Evolutionary conservation across 1,140 invertebrate species (phyloP).

Genomic region (Drosophila kanapiae): DNA sequence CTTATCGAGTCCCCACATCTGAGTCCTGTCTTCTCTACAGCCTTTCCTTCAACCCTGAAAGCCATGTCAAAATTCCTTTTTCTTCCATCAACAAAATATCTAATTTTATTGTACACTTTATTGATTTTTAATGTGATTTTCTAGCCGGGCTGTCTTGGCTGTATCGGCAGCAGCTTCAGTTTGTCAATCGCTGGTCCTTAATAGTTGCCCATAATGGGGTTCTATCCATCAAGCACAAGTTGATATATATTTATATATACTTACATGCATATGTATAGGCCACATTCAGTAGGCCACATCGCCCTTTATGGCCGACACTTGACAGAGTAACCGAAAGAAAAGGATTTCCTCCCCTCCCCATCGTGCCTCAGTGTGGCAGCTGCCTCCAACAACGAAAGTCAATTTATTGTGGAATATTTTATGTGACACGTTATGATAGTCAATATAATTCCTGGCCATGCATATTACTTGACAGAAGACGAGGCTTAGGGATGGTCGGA

Average conservation of each 20-base stretch:
- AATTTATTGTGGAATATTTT: conserved; percentile 83
- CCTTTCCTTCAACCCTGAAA: conserved; percentile 20
- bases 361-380: conserved; percentile 35
- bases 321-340: conserved; percentile 63
- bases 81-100: conserved; percentile 47
- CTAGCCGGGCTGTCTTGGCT: conserved; percentile 34
- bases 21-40: neutral
- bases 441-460: conserved; percentile 74
- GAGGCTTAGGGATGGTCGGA: conserved; percentile 5
- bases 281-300: conserved; percentile 51
- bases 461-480: conserved; percentile 38
- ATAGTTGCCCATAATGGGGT: conserved; percentile 71
- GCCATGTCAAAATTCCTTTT: conserved; percentile 32
- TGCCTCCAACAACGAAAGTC: conserved; percentile 68
- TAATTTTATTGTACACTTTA: conserved; percentile 82
- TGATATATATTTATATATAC: conserved; percentile 11
- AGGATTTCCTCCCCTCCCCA: conserved; percentile 2
- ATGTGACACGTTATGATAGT: conserved; percentile 83
- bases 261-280: neutral
- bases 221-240: conserved; percentile 40
- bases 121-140: conserved; percentile 82
- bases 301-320: conserved; percentile 72
- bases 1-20: neutral
- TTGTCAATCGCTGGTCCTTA: conserved; percentile 63
- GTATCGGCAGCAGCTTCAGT: conserved; percentile 34